These are phyloP conservation scores for Macquaria australasica DNA, from an alignment of 2,113 vertebrate genomes.

Conservation along the genomic window DNA sequence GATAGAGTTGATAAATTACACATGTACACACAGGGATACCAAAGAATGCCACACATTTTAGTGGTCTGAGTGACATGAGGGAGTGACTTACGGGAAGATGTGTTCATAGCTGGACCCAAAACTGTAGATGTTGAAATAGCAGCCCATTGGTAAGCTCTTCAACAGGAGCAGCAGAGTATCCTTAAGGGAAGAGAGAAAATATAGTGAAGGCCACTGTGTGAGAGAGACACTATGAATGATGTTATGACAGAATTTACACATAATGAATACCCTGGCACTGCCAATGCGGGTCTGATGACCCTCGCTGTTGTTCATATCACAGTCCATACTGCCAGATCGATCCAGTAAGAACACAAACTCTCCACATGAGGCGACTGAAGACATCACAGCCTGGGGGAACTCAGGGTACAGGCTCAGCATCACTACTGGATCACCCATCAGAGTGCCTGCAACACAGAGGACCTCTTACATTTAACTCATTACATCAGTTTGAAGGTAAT, in stretches of 20 bases:
- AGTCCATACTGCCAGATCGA: constrained; percentile 85
- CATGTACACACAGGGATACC: background rate
- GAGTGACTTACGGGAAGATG: constrained; percentile 81
- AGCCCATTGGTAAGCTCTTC: constrained; percentile 91
- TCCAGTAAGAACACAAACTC: constrained; percentile 86
- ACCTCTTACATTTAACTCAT: background rate
- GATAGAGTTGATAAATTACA: background rate
- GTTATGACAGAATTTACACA: background rate
- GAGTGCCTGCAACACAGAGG: constrained; percentile 73
- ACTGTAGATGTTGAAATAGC: constrained; percentile 90
- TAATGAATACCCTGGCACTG: constrained; percentile 84
- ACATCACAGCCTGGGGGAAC: constrained; percentile 78
- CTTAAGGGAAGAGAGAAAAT: constrained; percentile 57
- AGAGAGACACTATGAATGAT: background rate
- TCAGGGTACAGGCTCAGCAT: constrained; percentile 90
- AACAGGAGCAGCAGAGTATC: constrained; percentile 86
- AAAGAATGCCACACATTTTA: background rate
- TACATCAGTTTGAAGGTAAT: background rate
- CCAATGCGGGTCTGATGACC: constrained; percentile 69
- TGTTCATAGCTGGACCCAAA: constrained; percentile 85
- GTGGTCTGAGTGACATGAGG: background rate
- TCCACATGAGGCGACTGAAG: constrained; percentile 68
- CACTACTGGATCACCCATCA: constrained; percentile 85
- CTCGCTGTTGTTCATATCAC: background rate
- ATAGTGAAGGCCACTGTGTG: background rate